Evolutionary conservation across 2,888 invertebrate species (phyloP).

Genomic region (Eugnorisma glareosa): DNA sequence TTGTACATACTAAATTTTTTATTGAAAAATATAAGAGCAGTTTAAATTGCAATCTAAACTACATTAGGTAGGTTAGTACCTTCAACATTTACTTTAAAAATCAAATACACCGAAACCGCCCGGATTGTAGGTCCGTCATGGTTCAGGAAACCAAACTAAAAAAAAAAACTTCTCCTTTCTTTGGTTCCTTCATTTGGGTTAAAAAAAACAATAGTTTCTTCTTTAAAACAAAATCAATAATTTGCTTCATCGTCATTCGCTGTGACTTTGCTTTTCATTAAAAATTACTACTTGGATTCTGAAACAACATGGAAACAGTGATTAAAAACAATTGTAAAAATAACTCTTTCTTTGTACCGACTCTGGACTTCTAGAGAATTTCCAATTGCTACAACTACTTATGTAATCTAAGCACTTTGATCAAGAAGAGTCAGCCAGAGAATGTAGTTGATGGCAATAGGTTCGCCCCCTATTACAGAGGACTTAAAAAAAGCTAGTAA

Average conservation of each 20-base stretch:
- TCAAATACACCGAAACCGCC: neutral
- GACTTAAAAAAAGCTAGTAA: neutral
- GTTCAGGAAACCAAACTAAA: neutral
- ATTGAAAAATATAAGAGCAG: constrained; percentile 4
- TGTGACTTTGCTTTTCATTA: neutral
- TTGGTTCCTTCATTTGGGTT: neutral
- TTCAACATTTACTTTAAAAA: neutral
- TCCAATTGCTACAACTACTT: neutral
- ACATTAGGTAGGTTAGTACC: neutral
- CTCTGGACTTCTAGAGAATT: neutral
- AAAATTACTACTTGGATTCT: constrained; percentile 14
- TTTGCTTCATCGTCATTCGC: neutral
- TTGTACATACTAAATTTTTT: neutral
- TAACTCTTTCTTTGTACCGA: neutral
- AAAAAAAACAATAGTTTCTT: neutral
- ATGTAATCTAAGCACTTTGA: no score
- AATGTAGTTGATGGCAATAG: no score
- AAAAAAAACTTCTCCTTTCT: neutral
- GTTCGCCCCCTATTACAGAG: neutral
- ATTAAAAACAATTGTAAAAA: neutral
- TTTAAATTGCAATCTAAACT: neutral
- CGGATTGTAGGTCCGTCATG: neutral
- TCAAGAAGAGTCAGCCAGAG: no score
- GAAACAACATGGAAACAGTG: constrained; percentile 5
- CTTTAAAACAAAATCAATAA: neutral